These are phyloP conservation scores for Gulo gulo DNA, from an alignment of 2,113 vertebrate genomes.

Conservation along the genomic window DNA sequence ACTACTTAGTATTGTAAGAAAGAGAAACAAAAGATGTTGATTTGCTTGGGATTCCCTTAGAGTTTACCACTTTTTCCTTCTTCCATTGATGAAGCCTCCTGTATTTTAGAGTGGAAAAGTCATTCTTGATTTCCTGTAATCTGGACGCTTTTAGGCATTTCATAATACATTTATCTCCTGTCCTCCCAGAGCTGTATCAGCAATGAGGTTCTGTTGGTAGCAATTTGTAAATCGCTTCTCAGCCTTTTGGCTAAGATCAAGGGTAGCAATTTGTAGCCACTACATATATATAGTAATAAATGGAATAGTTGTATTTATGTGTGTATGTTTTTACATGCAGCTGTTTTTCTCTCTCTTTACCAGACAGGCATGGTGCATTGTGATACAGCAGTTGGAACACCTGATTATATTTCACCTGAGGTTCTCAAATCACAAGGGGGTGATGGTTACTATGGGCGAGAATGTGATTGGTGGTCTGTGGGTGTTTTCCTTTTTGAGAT, in stretches of 20 bases:
- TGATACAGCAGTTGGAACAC: slow-evolving; percentile 97
- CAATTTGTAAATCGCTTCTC: not conserved
- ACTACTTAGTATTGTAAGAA: not conserved
- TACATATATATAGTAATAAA: not conserved
- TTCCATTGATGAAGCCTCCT: not conserved
- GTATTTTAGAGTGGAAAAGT: not conserved
- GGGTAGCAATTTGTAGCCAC: not conserved
- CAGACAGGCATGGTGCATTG: slow-evolving; percentile 99
- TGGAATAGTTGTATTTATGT: not conserved
- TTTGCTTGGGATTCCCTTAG: not conserved
- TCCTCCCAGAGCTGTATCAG: not conserved
- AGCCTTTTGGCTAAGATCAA: no score
- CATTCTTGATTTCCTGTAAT: not conserved
- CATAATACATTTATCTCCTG: not conserved
- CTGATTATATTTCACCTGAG: slow-evolving; percentile 97
- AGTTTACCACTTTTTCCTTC: not conserved
- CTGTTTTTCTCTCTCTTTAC: slow-evolving; percentile 15
- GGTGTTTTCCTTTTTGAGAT: slow-evolving; percentile 99
- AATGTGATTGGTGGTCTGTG: slow-evolving; percentile 99
- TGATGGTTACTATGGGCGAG: slow-evolving; percentile 96
- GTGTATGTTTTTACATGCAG: not conserved
- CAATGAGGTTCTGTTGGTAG: not conserved
- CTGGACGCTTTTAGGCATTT: not conserved
- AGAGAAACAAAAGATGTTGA: not conserved
- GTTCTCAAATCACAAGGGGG: slow-evolving; percentile 97